phyloP scores from a whole-genome alignment of 35 echinoderm and acorn worm genomes.

The Heliocidaris tuberculata region DNA sequence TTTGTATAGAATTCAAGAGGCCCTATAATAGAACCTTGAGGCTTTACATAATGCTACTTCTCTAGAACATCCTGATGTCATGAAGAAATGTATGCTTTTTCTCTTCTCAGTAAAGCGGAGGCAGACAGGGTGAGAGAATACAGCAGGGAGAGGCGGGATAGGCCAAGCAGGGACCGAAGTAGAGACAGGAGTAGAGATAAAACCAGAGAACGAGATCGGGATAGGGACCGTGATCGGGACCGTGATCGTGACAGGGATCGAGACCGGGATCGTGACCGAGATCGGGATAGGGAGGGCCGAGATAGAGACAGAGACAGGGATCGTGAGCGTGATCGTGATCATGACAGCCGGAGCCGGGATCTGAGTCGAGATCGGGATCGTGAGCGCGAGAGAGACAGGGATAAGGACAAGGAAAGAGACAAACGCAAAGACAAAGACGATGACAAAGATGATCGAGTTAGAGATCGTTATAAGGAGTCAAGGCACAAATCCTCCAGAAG shows the following conservation, averaged over 20 bases:
- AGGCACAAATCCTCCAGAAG: constrained; percentile 36
- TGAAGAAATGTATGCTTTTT: not conserved
- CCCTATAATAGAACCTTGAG: not conserved
- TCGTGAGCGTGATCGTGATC: not conserved
- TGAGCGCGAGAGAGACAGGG: not conserved
- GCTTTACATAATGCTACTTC: not conserved
- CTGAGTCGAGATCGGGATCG: not conserved
- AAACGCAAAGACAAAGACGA: not conserved
- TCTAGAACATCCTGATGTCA: not conserved
- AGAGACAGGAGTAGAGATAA: constrained; percentile 11
- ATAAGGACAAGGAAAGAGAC: not conserved
- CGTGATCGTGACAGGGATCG: constrained; percentile 32
- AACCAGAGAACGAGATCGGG: constrained; percentile 11
- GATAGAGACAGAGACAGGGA: constrained; percentile 35
- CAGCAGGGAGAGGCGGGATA: constrained; percentile 14
- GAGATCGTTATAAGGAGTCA: not conserved
- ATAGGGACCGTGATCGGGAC: not conserved
- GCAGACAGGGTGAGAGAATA: not conserved
- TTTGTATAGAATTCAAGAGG: not conserved
- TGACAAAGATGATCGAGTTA: not conserved
- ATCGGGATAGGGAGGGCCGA: not conserved
- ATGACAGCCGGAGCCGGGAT: not conserved
- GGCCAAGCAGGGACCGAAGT: not conserved
- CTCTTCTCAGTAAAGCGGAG: constrained; percentile 14
- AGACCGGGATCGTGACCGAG: constrained; percentile 27